Evolutionary conservation across 2,888 invertebrate species (phyloP), one percentile per base, ranked within the genome.

Genomic region (Cantharis flavilabris): DNA sequence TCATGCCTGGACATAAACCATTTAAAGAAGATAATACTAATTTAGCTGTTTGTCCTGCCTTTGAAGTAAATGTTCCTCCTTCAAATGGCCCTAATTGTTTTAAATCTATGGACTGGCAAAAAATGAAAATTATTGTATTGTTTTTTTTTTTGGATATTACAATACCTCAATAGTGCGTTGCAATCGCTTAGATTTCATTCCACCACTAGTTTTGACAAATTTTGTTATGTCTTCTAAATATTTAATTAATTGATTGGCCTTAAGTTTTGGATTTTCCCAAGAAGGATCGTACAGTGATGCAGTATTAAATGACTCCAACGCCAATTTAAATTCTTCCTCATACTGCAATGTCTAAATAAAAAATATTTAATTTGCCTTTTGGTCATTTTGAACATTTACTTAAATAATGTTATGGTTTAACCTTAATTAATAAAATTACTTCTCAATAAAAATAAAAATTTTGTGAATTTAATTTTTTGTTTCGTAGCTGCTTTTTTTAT

Each of bases 311-410:
- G 93, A 93, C 76, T 93, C 90, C 69, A 96, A 86, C 0, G 96
- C 94, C 83, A 91, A 89, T 77, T 91, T 89, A 86, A 93, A 97
- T 75, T 93, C 91, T 87, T 96, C 96, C 84, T 94, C 94, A 85
- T 95, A 96, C 86, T 94, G 94, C 71, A 94, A 89, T 0, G 93
- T 94, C 96, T 95, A 86, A 70, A 86, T n/a, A n/a, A 49, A 33
- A 33, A 49, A n/a, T 7, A 49, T 7, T n/a, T 26, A 26, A 23
- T 23, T 16, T 16, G 16, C 16, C 16, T 16, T 16, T n/a, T n/a
- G n/a, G n/a, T n/a, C n/a, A n/a, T n/a, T n/a, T n/a, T n/a, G n/a
- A n/a, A n/a, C n/a, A n/a, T n/a, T n/a, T n/a, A n/a, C n/a, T n/a
- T n/a, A n/a, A n/a, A n/a, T n/a, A n/a, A n/a, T n/a, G n/a, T n/a